A percentile compares a stretch with the other conserved stretches of the same genome.
phyloP scores from a whole-genome alignment of 1,140 invertebrate genomes.

The Daktulosphaira vitifoliae region DNA sequence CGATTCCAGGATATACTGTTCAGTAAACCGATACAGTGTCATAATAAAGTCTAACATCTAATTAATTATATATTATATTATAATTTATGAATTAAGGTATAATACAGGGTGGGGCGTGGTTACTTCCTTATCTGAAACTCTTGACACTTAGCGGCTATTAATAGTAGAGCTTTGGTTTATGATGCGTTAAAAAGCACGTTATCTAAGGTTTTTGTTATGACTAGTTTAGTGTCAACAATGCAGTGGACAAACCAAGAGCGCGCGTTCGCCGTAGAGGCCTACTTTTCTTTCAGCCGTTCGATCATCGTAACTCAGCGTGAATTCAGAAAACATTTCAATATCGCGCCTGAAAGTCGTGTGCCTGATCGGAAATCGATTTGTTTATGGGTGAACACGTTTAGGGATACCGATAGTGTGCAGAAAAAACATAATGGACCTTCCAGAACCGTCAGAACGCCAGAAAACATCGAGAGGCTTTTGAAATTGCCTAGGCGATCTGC shows the following conservation, averaged over 20 bases:
- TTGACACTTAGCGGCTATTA: constrained; percentile 12
- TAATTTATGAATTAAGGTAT: no score
- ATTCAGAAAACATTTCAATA: constrained; percentile 30
- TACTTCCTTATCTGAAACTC: constrained; percentile 31
- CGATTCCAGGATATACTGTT: no score
- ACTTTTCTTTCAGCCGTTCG: constrained; percentile 17
- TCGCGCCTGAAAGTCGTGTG: constrained; percentile 21
- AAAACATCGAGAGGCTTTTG: constrained; percentile 33
- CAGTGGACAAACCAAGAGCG: constrained; percentile 17
- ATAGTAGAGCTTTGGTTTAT: constrained; percentile 11
- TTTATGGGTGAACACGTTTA: constrained; percentile 35
- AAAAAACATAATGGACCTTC: constrained; percentile 28
- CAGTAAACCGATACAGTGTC: no score
- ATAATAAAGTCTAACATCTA: no score
- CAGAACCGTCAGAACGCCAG: constrained; percentile 29
- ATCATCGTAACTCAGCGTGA: constrained; percentile 11
- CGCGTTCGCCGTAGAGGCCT: constrained; percentile 18
- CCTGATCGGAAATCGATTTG: constrained; percentile 33
- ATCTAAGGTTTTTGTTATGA: constrained; percentile 26
- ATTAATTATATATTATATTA: no score
- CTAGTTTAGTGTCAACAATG: constrained; percentile 28
- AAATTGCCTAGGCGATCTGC: constrained; percentile 18
- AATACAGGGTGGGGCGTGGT: no score
- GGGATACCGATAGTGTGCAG: constrained; percentile 34
- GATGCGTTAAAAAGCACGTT: constrained; percentile 4